Evolutionary conservation across 2,888 invertebrate species (phyloP).

Genomic region (Abrostola tripartita): DNA sequence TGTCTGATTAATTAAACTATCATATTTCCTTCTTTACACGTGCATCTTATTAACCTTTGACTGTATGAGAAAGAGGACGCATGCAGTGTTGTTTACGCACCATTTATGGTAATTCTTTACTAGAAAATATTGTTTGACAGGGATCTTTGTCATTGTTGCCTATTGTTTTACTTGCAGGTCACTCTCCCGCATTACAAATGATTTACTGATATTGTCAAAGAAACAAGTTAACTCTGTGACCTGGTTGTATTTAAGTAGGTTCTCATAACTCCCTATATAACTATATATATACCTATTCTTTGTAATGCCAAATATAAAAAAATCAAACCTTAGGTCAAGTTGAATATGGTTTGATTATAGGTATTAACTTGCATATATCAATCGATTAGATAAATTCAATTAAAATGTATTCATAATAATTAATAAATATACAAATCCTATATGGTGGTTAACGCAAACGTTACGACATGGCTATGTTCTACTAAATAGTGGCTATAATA

Average conservation of each 20-base stretch:
- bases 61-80: conserved; percentile 45
- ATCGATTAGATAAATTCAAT: not conserved
- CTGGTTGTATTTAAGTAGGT: conserved; percentile 8
- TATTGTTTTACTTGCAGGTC: conserved; percentile 28
- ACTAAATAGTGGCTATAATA: conserved; percentile 9
- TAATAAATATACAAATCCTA: conserved; percentile 2
- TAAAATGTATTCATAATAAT: not conserved
- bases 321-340: too few relatives aligned
- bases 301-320: too few relatives aligned
- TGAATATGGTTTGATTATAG: too few relatives aligned
- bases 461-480: conserved; percentile 6
- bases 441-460: conserved; percentile 8
- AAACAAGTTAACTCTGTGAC: conserved; percentile 23
- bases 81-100: conserved; percentile 33
- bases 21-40: conserved; percentile 38
- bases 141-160: conserved; percentile 32
- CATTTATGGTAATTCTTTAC: conserved; percentile 38
- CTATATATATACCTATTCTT: too few relatives aligned
- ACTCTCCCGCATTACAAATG: conserved; percentile 41
- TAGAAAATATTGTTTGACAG: conserved; percentile 31
- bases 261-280: not conserved
- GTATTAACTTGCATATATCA: too few relatives aligned
- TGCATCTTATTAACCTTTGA: conserved; percentile 50
- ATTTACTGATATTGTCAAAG: conserved; percentile 29
- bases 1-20: conserved; percentile 30